phyloP scores from a whole-genome alignment of 1,140 invertebrate genomes.

The Drosophila hydei region DNA sequence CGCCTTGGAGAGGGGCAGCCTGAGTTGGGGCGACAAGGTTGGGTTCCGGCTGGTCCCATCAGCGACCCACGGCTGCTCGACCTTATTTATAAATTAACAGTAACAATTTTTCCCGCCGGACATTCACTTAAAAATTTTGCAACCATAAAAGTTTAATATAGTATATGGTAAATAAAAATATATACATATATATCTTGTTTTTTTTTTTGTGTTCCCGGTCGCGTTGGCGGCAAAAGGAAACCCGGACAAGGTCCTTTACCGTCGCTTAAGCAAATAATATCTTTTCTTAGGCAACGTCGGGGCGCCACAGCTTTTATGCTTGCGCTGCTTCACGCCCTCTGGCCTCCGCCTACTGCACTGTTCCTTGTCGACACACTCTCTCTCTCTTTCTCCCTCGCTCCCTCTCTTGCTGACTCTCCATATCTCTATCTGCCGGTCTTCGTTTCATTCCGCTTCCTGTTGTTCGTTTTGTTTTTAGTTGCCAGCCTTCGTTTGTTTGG shows the following conservation, averaged over 20 bases:
- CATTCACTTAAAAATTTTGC: slow-evolving; percentile 73
- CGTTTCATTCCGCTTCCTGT: slow-evolving; percentile 52
- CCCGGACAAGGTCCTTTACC: slow-evolving; percentile 66
- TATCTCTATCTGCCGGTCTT: background rate
- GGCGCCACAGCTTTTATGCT: slow-evolving; percentile 63
- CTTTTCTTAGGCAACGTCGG: slow-evolving; percentile 62
- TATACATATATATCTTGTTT: slow-evolving; percentile 11
- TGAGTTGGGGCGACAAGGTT: slow-evolving; percentile 2
- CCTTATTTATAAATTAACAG: slow-evolving; percentile 81
- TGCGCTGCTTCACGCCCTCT: slow-evolving; percentile 30
- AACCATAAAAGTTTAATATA: slow-evolving; percentile 70
- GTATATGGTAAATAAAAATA: slow-evolving; percentile 1
- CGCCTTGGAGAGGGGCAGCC: background rate
- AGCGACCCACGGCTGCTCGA: slow-evolving; percentile 56
- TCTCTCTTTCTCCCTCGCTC: background rate
- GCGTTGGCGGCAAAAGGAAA: slow-evolving; percentile 49
- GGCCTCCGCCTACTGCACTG: slow-evolving; percentile 3
- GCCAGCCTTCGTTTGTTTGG: slow-evolving; percentile 58
- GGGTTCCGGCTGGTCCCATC: slow-evolving; percentile 38
- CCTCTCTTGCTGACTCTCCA: background rate
- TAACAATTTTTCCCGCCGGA: slow-evolving; percentile 77
- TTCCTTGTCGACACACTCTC: background rate
- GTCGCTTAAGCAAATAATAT: slow-evolving; percentile 79
- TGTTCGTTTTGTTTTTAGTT: slow-evolving; percentile 69
- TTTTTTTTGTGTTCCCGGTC: slow-evolving; percentile 23